Base-by-base conservation (phyloP, 2,797 vertebrate species). In the Poecilia wingei region DNA sequence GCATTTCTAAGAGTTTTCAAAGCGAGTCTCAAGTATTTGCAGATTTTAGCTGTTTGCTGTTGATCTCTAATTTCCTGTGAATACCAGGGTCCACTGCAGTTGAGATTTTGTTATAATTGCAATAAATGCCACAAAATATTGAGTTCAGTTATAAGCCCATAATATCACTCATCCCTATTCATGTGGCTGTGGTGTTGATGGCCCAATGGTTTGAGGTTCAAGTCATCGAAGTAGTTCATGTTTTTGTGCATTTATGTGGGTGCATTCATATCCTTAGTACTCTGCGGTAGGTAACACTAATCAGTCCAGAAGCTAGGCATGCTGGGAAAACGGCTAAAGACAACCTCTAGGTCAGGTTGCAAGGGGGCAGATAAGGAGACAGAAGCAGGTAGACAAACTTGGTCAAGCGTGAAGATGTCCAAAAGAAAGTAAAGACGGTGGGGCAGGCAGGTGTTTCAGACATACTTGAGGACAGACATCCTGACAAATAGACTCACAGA, bases 271-370 rank as follows among this genome's bases (percentile, higher is more conserved):
- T 78, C 74, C 43, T 33, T 31, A 80, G 76, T 84, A 49, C 88
- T 88, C 92, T 93, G 94, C 82, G 93, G 94, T 94, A 94, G 94
- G 93, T 94, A 90, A 80, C 39, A 81, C 84, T 90, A 91, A 94
- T 92, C 87, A 87, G 80, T 70, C 70, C 87, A 88, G 79, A 88
- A 91, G 92, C 92, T 82, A 89, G 91, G 90, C 87, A 85, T 46
- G 84, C 88, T 92, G 90, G 88, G 89, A 89, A 87, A 91, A 88
- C 91, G 79, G 85, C 80, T 79, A 85, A 79, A 88, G 86, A 92
- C 84, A 86, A 86, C 75, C 55, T 81, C 45, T 80, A 80, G 92
- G 80, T 94, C 92, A 79, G 88, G 89, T 93, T 94, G 86, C 93
- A 86, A 43, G 14, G 72, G 84, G 91, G 84, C 81, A 90, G 89